A percentile compares a stretch with the other conserved stretches of the same genome.
These are phyloP conservation scores for Magallana gigas DNA, from an alignment of 1,140 invertebrate genomes.

Conservation along the genomic window DNA sequence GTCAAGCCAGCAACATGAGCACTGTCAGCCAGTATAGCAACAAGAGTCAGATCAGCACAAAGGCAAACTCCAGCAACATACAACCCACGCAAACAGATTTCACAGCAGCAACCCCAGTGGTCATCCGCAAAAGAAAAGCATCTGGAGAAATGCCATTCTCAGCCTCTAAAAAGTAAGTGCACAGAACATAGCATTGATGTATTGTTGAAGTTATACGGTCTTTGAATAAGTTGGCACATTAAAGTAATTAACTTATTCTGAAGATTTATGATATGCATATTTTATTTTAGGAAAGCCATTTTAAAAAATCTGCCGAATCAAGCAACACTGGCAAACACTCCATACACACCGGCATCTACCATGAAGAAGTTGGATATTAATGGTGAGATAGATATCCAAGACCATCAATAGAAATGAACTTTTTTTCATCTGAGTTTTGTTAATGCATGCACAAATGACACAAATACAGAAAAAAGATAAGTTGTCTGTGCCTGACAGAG, in stretches of 20 bases:
- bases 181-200: neutral
- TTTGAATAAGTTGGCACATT: neutral
- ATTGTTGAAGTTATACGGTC: neutral
- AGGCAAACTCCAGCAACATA: slow-evolving; percentile 43
- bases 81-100: slow-evolving; percentile 12
- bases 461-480: too few relatives aligned
- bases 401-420: too few relatives aligned
- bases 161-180: slow-evolving; percentile 74
- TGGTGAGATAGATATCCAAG: slow-evolving; percentile 33
- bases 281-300: slow-evolving; percentile 74
- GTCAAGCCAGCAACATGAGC: slow-evolving; percentile 62
- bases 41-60: slow-evolving; percentile 52
- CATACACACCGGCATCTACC: slow-evolving; percentile 71
- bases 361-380: slow-evolving; percentile 56
- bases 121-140: slow-evolving; percentile 73
- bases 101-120: slow-evolving; percentile 69
- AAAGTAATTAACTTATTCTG: neutral
- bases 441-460: too few relatives aligned
- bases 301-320: slow-evolving; percentile 72
- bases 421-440: too few relatives aligned
- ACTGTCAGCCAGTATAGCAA: slow-evolving; percentile 61
- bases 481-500: too few relatives aligned
- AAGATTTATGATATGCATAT: neutral
- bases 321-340: slow-evolving; percentile 69
- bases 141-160: slow-evolving; percentile 73